Evolutionary conservation across 2,113 vertebrate genomes (phyloP), one percentile per base, ranked within the genome.

Genomic region (Cyphomyrus discorhynchus): DNA sequence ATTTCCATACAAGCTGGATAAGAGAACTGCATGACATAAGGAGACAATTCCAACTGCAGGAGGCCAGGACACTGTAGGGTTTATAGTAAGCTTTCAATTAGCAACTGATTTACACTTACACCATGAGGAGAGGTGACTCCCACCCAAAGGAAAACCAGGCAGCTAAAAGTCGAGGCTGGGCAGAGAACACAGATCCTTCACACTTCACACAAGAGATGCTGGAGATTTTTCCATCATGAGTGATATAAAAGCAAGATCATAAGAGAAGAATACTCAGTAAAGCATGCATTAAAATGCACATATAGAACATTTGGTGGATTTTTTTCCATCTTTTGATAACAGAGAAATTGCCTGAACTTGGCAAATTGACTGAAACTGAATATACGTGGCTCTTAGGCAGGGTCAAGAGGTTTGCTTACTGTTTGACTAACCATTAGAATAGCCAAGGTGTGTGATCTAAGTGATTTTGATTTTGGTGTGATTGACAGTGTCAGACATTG

Each of bases 1-100:
- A 86, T 86, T 86, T 50, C n/a, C 46, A 35, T 49, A 52, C 47
- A 86, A 31, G 49, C 85, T 53, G 85, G 49, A 19, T 31, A 53
- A 86, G 85, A 86, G 45, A 10, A 35, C n/a, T 86, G 49, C 27
- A 86, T 31, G 45, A 19, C 85, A 50, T 19, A 11, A 35, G 31
- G 85, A 52, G 49, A 50, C 46, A 53, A 17, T 53, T 86, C 49
- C 85, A 86, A 27, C 27, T 86, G 21, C 21, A 46, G 82, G 24
- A 85, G 42, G 42, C 82, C 42, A 85, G 42, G 42, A 17, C 42
- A 80, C 45, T 47, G 82, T 84, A 84, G 45, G 45, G 39, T 52
- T 86, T 52, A 86, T n/a, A 15, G 46, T 86, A 86, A 53, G 47
- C 85, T 53, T 86, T 86, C 85, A 86, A 86, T 86, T 86, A 86